These are phyloP conservation scores for Drosophila tropicalis DNA, from an alignment of 1,140 invertebrate species.

Conservation along the genomic window DNA sequence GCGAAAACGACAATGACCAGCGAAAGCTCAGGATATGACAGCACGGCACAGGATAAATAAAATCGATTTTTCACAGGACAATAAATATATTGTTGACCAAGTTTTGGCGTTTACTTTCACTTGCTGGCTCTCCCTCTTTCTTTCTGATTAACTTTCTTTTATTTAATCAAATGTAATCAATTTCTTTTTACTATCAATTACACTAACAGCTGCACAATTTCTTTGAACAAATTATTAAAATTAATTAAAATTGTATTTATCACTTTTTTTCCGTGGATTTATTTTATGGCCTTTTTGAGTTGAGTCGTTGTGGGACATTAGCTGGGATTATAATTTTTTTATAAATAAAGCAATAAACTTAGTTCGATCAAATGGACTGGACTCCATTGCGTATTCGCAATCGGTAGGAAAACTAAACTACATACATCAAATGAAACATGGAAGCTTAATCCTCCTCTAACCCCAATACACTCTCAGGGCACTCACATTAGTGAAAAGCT, in stretches of 20 bases:
- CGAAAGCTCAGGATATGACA: conserved; percentile 66
- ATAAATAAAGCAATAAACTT: conserved; percentile 33
- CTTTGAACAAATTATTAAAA: not conserved
- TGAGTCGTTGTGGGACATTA: not conserved
- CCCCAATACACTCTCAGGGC: not conserved
- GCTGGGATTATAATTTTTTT: not conserved
- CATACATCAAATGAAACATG: conserved; percentile 17
- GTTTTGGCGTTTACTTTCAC: conserved; percentile 7
- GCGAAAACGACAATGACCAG: conserved; percentile 17
- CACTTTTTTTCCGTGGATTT: not conserved
- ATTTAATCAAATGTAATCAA: not conserved
- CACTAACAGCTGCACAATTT: not conserved
- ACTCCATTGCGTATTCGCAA: conserved; percentile 26
- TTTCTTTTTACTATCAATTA: not conserved
- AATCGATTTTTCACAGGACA: conserved; percentile 78
- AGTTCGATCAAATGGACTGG: conserved; percentile 31
- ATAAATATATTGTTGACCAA: conserved; percentile 55
- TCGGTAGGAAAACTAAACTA: conserved; percentile 39
- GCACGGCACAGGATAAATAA: conserved; percentile 48
- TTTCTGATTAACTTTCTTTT: not conserved
- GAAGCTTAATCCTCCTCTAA: conserved; percentile 40
- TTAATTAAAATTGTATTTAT: not conserved
- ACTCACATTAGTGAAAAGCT: conserved; percentile 25
- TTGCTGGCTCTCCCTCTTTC: not conserved
- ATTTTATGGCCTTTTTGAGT: not conserved